Percentiles rank a stretch among this genome's conserved stretches.
phyloP scores from a whole-genome alignment of 2,888 invertebrate genomes.

The Morpho achilles region DNA sequence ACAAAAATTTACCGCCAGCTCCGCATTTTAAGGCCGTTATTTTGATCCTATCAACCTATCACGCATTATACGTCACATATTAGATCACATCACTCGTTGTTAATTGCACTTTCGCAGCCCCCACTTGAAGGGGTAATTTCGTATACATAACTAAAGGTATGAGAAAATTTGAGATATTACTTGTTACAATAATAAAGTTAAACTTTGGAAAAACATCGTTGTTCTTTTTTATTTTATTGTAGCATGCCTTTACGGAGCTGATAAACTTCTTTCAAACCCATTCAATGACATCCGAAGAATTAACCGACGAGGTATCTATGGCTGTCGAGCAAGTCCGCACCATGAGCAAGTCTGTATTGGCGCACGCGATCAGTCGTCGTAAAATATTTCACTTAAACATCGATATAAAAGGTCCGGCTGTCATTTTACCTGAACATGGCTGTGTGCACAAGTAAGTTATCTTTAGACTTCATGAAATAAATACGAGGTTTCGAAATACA shows the following conservation, averaged over 20 bases:
- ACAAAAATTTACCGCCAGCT: too few relatives aligned
- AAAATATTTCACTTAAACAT: constrained; percentile 84
- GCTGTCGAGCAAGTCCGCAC: constrained; percentile 50
- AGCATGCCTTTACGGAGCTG: constrained; percentile 86
- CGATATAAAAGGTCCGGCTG: constrained; percentile 86
- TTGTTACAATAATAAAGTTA: too few relatives aligned
- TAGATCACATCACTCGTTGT: too few relatives aligned
- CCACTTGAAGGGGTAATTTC: too few relatives aligned
- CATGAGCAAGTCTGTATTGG: constrained; percentile 62
- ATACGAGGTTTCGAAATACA: too few relatives aligned
- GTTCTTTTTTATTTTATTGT: constrained; percentile 23
- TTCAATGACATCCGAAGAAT: constrained; percentile 65
- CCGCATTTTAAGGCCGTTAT: too few relatives aligned
- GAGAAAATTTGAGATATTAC: too few relatives aligned
- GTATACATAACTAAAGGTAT: too few relatives aligned
- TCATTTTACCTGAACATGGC: constrained; percentile 87
- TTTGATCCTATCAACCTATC: too few relatives aligned
- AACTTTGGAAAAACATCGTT: too few relatives aligned
- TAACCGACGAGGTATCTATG: constrained; percentile 45
- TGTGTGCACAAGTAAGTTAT: constrained; percentile 80
- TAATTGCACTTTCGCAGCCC: too few relatives aligned
- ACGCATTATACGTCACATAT: too few relatives aligned
- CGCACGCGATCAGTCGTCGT: constrained; percentile 51
- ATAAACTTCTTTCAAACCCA: constrained; percentile 83
- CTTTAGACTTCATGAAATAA: not conserved